These are phyloP conservation scores for Alloscopus bannaensis DNA, from an alignment of 2,888 invertebrate genomes.

Conservation along the genomic window DNA sequence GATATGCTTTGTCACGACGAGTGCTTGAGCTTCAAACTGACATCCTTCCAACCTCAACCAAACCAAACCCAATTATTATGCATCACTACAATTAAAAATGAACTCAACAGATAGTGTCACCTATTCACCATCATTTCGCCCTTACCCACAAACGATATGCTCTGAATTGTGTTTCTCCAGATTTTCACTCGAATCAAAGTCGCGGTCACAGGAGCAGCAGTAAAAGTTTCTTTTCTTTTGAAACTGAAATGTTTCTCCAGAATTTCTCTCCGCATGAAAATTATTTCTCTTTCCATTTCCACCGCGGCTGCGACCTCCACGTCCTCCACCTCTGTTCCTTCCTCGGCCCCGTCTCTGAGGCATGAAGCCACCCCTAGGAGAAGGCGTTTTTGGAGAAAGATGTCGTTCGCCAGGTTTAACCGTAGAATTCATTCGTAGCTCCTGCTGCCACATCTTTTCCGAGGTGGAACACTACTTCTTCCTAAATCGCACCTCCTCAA, in stretches of 20 bases:
- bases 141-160: constrained; percentile 82
- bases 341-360: background rate
- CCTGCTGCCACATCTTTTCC: too few species aligned
- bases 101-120: background rate
- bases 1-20: constrained; percentile 87
- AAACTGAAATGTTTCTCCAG: background rate
- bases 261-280: background rate
- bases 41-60: constrained; percentile 84
- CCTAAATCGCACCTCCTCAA: too few species aligned
- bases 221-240: constrained; percentile 57
- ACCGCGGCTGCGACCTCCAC: constrained; percentile 7
- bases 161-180: constrained; percentile 83
- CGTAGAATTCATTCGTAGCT: too few species aligned
- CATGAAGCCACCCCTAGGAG: too few species aligned
- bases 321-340: background rate
- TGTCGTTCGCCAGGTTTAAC: too few species aligned
- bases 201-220: constrained; percentile 87
- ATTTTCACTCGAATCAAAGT: constrained; percentile 80
- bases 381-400: too few species aligned
- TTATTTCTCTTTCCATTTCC: background rate
- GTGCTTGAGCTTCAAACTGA: constrained; percentile 85
- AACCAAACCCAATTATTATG: background rate
- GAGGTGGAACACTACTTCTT: too few species aligned
- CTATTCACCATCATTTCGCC: too few species aligned
- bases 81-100: background rate